Base-by-base conservation (phyloP, 2,888 invertebrate species). In the Hanleya hanleyi region DNA sequence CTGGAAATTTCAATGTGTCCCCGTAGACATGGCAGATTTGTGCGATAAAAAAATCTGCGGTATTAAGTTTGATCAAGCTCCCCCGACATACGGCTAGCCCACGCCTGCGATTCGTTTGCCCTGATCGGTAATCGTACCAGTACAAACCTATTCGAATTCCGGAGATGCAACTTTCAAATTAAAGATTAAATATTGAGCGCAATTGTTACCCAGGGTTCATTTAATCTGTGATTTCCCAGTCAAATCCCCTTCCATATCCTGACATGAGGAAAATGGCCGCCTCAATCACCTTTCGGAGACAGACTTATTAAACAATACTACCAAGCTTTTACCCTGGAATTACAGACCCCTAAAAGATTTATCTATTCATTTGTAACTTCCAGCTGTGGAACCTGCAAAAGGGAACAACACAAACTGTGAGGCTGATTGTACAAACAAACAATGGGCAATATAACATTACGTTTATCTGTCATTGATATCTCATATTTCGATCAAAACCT, bases 131-230 rank as follows among this genome's bases (percentile, higher is more conserved):
- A n/a, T n/a, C n/a, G n/a, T n/a, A n/a, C n/a, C n/a, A n/a, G n/a
- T n/a, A n/a, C n/a, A 57, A 29, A 22, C 57, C 57, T 29, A 29
- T 57, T 57, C 26, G 26, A 26, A 32, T 57, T 26, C 4, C n/a
- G n/a, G 29, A 57, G 32, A 57, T 29, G 18, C 22, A 47, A 47
- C 47, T 47, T 47, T 29, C 22, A 32, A 57, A 57, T 57, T 57
- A 57, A 57, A 57, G 57, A 57, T 57, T 57, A 57, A 57, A 57
- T 57, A 57, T 57, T 57, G 57, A 57, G 22, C 22, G 29, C 12
- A 32, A 15, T 57, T 29, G 32, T 57, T 57, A 29, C 29, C 26
- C 22, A 29, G 57, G 57, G n/a, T 32, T 57, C 29, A 26, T 57
- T 22, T 29, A 57, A 57, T 15, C 29, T 22, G 26, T 4, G 57